Evolutionary conservation across 1,140 invertebrate species (phyloP), one percentile per base, ranked within the genome.

Genomic region (Bilobella aurantiaca): DNA sequence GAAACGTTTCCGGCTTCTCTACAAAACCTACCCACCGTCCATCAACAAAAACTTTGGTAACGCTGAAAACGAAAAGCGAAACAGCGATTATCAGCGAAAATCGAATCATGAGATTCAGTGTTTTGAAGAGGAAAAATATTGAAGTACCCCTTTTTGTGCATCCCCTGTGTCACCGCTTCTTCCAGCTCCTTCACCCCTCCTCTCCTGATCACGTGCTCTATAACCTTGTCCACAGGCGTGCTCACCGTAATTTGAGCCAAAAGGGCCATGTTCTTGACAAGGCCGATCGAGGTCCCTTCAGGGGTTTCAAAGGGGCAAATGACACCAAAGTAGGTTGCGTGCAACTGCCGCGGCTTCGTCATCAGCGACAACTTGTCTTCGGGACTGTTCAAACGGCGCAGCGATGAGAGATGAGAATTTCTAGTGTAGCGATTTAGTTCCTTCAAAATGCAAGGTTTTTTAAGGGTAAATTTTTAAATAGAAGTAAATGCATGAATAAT

Each of bases 161-260:
- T 53, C 23, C 25, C 8, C 21, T 53, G 5, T 53, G 12, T 18
- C 91, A 73, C 95, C 95, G 83, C 96, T 94, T 81, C 98, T 95
- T 53, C 98, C 81, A 78, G 97, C 98, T 79, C 98, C 95, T 95
- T 98, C 98, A 65, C 91, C 95, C 96, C 96, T 98, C 77, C 98
- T 95, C 77, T 98, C 14, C 16, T 12, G 25, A 62, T 94, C 82
- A 98, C 94, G 82, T 98, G 98, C 81, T 98, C 95, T 2, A 98
- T 79, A 80, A 99, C 97, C 1, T 94, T 95, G 1, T 92, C 94
- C 0, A 94, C 94, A 75, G 97, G 91, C 46, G 91, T 96, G 65
- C 96, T 96, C 25, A 98, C 95, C 71, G 94, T 97, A 71, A 99
- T 98, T 74, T 98, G 98, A n/a, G 96, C 93, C 95, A 98, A 98